Evolutionary conservation across 2,797 vertebrate genomes (phyloP), one percentile per base, ranked within the genome.

Genomic region (Anguilla pacifica): DNA sequence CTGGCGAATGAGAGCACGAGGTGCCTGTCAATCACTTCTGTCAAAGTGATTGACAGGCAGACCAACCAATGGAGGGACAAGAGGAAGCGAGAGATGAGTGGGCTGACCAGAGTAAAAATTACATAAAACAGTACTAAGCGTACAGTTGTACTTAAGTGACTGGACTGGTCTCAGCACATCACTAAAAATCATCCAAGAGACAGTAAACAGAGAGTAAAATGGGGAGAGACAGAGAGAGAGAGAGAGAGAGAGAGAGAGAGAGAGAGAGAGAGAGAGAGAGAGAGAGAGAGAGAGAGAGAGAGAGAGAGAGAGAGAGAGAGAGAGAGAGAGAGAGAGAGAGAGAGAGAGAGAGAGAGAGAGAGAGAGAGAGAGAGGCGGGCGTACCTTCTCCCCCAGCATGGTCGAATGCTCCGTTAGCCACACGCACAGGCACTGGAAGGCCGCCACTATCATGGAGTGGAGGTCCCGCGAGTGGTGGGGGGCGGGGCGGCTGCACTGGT

Each of bases 381-480:
- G 83, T n/a, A 97, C 98, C 97, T 99, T 99, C 93, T 99, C 98
- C 79, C 98, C 96, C 85, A 99, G 96, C 95, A 98, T 96, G 88
- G 96, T 92, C 0, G 97, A 97, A 89, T 98, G 97, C 74, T 97
- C 97, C 0, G 97, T 98, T 82, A 99, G 94, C 98, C 98, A 99
- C 53, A 97, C 95, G 3, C 97, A 98, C 51, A 99, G 97, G 92
- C 98, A 99, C 94, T 97, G 95, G 93, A 99, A 99, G 3, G 97
- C 97, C 0, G 97, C 97, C 0, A 98, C 97, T 0, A 98, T 99
- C 97, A 98, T 97, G 91, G 98, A 99, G 95, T 99, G 98, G 31
- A 99, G 96, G 89, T 98, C 98, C 7, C 97, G 95, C 86, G 98
- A 98, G 95, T 99, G 98, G 67, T 97, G 96, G 0, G 97, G 98